Percentiles rank a stretch among this genome's conserved stretches.
Conservation (phyloP, 2,888 invertebrate genomes). For the Diachrysia chrysitis region DNA sequence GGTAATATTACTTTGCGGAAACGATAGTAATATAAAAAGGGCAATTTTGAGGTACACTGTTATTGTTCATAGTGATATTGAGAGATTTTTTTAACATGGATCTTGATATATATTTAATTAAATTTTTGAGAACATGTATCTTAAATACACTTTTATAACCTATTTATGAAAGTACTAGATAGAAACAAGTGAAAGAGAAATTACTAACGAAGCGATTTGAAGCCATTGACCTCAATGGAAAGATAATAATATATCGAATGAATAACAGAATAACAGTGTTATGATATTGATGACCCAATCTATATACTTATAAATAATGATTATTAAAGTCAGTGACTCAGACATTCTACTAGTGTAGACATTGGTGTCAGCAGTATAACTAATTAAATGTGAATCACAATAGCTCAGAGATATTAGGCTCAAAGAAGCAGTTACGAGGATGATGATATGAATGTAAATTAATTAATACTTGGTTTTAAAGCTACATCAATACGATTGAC, state of each 20-base stretch:
- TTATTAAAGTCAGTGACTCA: not conserved
- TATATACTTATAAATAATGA: not conserved
- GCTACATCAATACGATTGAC: too few species aligned
- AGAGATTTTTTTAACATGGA: slow-evolving; percentile 8
- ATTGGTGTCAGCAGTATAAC: not conserved
- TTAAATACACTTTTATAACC: too few species aligned
- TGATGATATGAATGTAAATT: not conserved
- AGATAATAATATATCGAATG: not conserved
- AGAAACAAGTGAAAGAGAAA: too few species aligned
- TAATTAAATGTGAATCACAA: not conserved
- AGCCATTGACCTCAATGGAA: too few species aligned
- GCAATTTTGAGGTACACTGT: slow-evolving; percentile 55
- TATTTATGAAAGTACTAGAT: too few species aligned
- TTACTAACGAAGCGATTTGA: too few species aligned
- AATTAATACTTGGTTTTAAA: too few species aligned
- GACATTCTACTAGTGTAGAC: not conserved
- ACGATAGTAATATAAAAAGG: slow-evolving; percentile 52
- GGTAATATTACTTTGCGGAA: slow-evolving; percentile 49
- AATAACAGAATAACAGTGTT: not conserved
- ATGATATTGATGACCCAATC: not conserved
- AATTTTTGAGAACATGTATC: too few species aligned
- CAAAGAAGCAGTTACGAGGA: not conserved
- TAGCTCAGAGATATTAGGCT: not conserved
- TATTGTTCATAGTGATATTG: slow-evolving; percentile 48
- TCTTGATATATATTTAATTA: too few species aligned